A percentile compares a stretch with the other conserved stretches of the same genome.
Conservation (phyloP, 2,888 invertebrate genomes). For the Tillus elongatus region DNA sequence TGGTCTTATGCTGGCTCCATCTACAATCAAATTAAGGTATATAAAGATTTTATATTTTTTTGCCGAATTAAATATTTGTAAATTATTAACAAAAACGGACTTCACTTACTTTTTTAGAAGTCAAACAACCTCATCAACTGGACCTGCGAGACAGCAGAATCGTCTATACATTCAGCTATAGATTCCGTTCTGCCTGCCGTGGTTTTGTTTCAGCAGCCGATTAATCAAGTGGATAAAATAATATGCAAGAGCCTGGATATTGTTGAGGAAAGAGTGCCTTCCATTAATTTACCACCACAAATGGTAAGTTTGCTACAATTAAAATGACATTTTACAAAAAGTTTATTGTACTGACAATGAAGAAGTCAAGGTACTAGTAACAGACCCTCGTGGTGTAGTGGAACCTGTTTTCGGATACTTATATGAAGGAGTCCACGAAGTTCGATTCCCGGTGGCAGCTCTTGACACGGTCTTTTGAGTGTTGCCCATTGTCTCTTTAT, state of each 20-base stretch:
- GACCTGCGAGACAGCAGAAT: conserved; percentile 68
- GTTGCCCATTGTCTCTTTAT: too few relatives aligned
- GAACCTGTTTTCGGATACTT: too few relatives aligned
- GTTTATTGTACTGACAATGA: too few relatives aligned
- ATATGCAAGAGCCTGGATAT: conserved; percentile 77
- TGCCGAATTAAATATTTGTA: neutral
- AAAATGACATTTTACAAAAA: too few relatives aligned
- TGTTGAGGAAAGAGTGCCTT: conserved; percentile 75
- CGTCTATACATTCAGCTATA: conserved; percentile 60
- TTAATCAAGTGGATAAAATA: conserved; percentile 62
- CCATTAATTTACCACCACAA: conserved; percentile 75
- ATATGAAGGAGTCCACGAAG: too few relatives aligned
- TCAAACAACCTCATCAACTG: conserved; percentile 65
- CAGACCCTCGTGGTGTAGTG: too few relatives aligned
- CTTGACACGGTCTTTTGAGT: too few relatives aligned
- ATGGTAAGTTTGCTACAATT: conserved; percentile 62
- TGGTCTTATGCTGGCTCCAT: conserved; percentile 64
- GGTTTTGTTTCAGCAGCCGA: conserved; percentile 61
- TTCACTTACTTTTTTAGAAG: conserved; percentile 45
- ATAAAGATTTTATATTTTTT: conserved; percentile 1
- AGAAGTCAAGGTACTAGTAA: too few relatives aligned
- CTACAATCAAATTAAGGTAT: conserved; percentile 68
- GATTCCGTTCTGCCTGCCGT: conserved; percentile 68
- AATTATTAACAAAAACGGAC: too few relatives aligned
- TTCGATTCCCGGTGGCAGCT: too few relatives aligned